Base-by-base conservation (phyloP, 2,797 vertebrate species). In the Enteromius treurensis region DNA sequence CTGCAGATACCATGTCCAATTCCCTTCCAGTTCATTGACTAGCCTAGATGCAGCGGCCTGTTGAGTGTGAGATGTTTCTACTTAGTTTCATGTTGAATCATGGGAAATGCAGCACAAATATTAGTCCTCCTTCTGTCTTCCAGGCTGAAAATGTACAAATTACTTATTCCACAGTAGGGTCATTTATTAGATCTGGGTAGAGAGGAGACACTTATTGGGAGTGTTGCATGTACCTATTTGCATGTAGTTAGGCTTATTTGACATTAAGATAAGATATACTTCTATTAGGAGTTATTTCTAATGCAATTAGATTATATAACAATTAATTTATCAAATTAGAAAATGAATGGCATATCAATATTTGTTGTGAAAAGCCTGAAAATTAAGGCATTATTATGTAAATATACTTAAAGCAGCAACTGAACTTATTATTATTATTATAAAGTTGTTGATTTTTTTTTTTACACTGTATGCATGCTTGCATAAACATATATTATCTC, bases 21-120 rank as follows among this genome's bases (percentile, higher is more conserved):
- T 68, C 60, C 9, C 83, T 84, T 86, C 82, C 58, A 69, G 81
- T 74, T 88, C 65, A 68, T 64, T 77, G 79, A 74, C 64, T 77
- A 67, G 69, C 74, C 64, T 75, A 45, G 74, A 79, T 58, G 47
- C 32, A 42, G 17, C 26, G 5, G 62, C 49, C 75, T 74, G 79
- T 75, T 73, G 79, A 84, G 77, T 53, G 40, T 23, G 40, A 80
- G 77, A 21, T 80, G 21, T 70, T 81, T 84, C 37, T 85, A 23
- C 42, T 77, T 85, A 17, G 13, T 77, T 83, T 60, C 14, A 83
- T 80, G 69, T 71, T 58, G 21, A 82, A 75, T 75, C 58, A 47
- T 37, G 77, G 23, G 40, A 82, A 82, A 58, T 78, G 29, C 34
- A 64, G 62, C 81, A 77, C 71, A 55, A 49, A 82, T 51, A n/a